Percentiles rank a stretch among this genome's conserved stretches.
phyloP scores from a whole-genome alignment of 2,113 vertebrate genomes.

The Micronycteris hirsuta region DNA sequence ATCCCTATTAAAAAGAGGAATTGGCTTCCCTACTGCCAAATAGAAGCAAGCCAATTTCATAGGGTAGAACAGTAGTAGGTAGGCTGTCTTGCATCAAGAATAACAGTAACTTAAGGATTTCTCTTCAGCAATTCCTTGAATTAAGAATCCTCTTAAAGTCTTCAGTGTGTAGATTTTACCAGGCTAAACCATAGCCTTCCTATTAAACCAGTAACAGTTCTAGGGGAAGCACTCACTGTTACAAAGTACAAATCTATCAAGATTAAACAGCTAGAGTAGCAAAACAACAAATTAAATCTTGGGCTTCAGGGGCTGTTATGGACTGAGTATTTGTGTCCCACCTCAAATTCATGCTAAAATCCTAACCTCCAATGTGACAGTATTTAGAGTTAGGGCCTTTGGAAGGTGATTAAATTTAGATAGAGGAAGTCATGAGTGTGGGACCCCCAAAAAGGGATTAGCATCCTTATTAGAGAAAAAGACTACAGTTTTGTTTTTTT shows the following conservation, averaged over 20 bases:
- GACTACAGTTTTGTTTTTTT: not conserved
- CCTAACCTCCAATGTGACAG: not conserved
- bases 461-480: not conserved
- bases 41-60: not conserved
- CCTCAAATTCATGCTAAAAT: not conserved
- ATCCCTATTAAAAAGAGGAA: not conserved
- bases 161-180: not conserved
- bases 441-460: not conserved
- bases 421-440: not conserved
- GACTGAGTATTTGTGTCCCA: not conserved
- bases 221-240: not conserved
- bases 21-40: not conserved
- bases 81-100: not conserved
- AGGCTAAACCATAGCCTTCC: not conserved
- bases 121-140: constrained; percentile 26
- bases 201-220: constrained; percentile 25
- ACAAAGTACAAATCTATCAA: constrained; percentile 1
- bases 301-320: not conserved
- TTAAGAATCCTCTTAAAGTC: constrained; percentile 31
- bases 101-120: constrained; percentile 27
- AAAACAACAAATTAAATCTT: constrained; percentile 30
- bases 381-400: not conserved
- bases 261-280: constrained; percentile 16
- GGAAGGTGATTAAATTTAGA: constrained; percentile 8
- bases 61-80: not conserved